Conservation (phyloP, 2,888 invertebrate genomes). For the Eugnorisma glareosa region DNA sequence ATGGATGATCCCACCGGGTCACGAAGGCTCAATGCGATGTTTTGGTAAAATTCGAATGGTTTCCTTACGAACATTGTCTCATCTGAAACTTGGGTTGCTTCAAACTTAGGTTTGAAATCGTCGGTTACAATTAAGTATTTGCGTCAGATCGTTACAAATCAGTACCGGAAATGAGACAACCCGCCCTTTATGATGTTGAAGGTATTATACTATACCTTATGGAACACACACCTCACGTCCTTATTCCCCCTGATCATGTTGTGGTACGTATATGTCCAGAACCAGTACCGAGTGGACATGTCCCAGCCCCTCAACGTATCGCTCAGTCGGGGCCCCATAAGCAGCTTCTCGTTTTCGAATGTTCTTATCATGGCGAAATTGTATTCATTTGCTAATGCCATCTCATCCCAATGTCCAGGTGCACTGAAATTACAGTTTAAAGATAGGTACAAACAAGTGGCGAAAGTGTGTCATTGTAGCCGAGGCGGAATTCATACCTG, state of each 20-base stretch:
- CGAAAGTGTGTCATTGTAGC: not conserved
- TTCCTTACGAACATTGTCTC: not conserved
- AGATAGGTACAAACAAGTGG: not conserved
- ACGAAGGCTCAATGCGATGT: not conserved
- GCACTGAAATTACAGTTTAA: constrained; percentile 65
- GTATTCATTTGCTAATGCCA: constrained; percentile 86
- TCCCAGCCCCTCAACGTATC: constrained; percentile 96
- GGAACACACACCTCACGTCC: constrained; percentile 77
- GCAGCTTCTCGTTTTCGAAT: constrained; percentile 93
- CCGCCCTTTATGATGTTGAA: not conserved
- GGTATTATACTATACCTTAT: constrained; percentile 17
- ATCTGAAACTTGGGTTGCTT: not conserved
- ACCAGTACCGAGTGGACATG: constrained; percentile 96
- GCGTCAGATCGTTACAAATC: not conserved
- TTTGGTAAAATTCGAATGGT: not conserved
- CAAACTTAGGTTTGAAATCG: not conserved
- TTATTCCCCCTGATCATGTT: constrained; percentile 76
- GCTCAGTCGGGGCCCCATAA: constrained; percentile 93
- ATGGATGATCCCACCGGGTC: not conserved
- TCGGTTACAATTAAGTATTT: not conserved
- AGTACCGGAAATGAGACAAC: not conserved
- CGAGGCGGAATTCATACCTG: not conserved
- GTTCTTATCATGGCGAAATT: constrained; percentile 94
- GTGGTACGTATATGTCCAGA: constrained; percentile 94
- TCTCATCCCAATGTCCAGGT: constrained; percentile 64